phyloP scores from a whole-genome alignment of 2,113 vertebrate genomes.

The Empidonax traillii region DNA sequence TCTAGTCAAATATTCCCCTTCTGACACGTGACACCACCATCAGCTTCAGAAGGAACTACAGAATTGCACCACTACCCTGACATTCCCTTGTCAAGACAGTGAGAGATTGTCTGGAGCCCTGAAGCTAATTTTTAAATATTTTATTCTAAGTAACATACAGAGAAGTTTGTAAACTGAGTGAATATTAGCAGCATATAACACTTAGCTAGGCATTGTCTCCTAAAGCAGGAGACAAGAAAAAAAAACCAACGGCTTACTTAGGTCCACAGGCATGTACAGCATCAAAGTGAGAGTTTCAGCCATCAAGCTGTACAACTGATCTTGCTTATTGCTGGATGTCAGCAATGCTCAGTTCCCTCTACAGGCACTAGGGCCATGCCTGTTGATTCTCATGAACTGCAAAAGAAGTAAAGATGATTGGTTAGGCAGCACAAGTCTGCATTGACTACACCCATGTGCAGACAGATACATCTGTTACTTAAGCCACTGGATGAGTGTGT shows the following conservation, averaged over 20 bases:
- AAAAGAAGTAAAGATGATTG: background rate
- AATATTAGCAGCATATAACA: background rate
- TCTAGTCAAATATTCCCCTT: background rate
- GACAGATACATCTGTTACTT: background rate
- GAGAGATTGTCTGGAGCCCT: background rate
- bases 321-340: background rate
- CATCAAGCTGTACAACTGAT: background rate
- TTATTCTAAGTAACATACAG: background rate
- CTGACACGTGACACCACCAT: background rate
- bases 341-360: accelerated
- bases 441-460: background rate
- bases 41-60: background rate
- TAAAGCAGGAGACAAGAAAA: accelerated
- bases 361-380: background rate
- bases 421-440: background rate
- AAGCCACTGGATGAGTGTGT: background rate
- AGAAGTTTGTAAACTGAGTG: background rate
- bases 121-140: background rate
- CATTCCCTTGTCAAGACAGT: background rate
- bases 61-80: background rate
- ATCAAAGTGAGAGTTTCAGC: background rate
- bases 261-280: background rate
- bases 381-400: background rate
- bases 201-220: background rate
- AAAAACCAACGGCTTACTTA: background rate